A percentile compares a stretch with the other conserved stretches of the same genome.
Conservation (phyloP, 1,140 invertebrate species). For the Sycophila sp. region DNA sequence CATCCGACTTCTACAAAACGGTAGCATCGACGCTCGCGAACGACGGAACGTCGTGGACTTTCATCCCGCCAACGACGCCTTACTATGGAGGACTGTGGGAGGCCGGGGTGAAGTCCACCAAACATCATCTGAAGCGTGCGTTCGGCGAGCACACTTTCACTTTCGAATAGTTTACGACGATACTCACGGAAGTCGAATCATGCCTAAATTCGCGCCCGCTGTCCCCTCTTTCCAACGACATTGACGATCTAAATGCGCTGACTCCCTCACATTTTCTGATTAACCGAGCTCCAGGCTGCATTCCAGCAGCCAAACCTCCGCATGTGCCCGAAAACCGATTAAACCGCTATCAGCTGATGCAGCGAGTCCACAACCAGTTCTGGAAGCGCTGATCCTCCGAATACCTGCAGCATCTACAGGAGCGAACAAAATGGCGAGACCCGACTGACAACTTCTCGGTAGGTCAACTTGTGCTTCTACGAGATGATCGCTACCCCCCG, state of each 20-base stretch:
- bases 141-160: constrained; percentile 37
- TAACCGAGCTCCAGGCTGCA: not conserved
- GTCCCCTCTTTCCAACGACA: constrained; percentile 37
- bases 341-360: too few species aligned
- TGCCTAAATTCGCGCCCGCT: constrained; percentile 53
- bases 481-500: constrained; percentile 38
- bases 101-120: constrained; percentile 44
- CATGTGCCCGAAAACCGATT: too few species aligned
- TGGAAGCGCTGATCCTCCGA: constrained; percentile 20
- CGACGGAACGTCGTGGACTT: constrained; percentile 16
- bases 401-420: constrained; percentile 39
- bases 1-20: not conserved
- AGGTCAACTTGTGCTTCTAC: constrained; percentile 35
- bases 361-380: too few species aligned
- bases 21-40: not conserved
- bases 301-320: too few species aligned
- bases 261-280: constrained; percentile 46
- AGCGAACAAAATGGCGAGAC: constrained; percentile 29
- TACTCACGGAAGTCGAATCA: constrained; percentile 51
- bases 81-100: constrained; percentile 51
- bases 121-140: constrained; percentile 42
- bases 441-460: constrained; percentile 17
- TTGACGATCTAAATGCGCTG: constrained; percentile 30
- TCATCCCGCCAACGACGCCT: constrained; percentile 24
- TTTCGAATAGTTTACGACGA: constrained; percentile 46